These are phyloP conservation scores for Sylvilagus bachmani DNA, from an alignment of 2,113 vertebrate species.

Conservation along the genomic window DNA sequence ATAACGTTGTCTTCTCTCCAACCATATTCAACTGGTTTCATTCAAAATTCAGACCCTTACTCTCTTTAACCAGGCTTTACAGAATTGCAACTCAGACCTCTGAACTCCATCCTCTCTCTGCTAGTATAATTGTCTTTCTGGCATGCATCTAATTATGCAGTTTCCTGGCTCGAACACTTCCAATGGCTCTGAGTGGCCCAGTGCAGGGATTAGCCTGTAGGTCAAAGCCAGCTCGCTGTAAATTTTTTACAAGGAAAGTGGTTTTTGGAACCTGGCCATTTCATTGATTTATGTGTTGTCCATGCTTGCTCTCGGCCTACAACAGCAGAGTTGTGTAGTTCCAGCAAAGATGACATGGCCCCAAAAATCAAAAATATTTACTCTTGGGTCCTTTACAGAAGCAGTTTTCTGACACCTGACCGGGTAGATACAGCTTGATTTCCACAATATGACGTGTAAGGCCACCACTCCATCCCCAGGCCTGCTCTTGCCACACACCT, in stretches of 20 bases:
- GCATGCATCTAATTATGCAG: background rate
- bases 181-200: background rate
- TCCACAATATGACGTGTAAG: background rate
- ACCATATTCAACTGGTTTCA: background rate
- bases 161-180: background rate
- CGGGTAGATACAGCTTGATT: background rate
- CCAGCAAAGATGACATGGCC: background rate
- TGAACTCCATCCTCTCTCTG: background rate
- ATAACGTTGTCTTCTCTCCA: background rate
- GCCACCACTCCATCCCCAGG: background rate
- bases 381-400: background rate
- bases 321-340: background rate
- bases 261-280: background rate
- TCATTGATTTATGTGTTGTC: background rate
- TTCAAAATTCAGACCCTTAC: background rate
- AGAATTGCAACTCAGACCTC: background rate
- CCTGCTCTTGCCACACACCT: background rate
- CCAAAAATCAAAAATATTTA: slow-evolving; percentile 21
- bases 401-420: background rate
- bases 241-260: background rate
- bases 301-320: background rate
- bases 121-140: slow-evolving; percentile 5
- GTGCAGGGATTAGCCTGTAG: background rate
- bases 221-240: background rate
- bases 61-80: background rate